Base-by-base conservation (phyloP, 2,113 vertebrate species). In the Sorex fumeus region DNA sequence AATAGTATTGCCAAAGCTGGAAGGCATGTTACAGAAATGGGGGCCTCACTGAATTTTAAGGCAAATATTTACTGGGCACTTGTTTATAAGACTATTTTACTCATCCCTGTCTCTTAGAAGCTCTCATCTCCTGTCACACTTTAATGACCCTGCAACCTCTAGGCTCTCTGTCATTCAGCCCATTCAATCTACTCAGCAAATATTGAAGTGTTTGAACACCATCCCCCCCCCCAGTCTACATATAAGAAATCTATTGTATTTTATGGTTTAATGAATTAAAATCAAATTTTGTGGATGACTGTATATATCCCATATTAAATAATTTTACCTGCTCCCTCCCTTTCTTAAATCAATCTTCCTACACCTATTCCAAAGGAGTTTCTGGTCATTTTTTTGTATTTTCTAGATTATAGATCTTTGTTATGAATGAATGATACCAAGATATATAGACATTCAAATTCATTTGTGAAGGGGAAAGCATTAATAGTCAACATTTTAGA, bases 31-130 rank as follows among this genome's bases (percentile, higher is more conserved):
- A 78, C 88, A 88, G 16, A 1, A 83, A 1, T 28, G 32, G n/a
- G 32, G 36, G 16, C 83, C 69, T 82, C 15, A 30, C 21, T 80
- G 53, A 1, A 79, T 83, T 82, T 72, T 28, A 84, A 23, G 70
- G 94, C 34, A 72, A 87, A 36, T 45, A 66, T 91, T 76, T 88
- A 53, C 67, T 79, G 86, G 66, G 12, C 45, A 90, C 94, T 88
- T 60, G 77, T 83, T 80, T 90, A 93, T 94, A 94, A 84, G 47
- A 83, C 47, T 76, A 23, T 4, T 89, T n/a, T 53, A 23, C 21
- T 88, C 6, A 32, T 64, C 57, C 75, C 40, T 86, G 16, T 32
- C 13, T 81, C 47, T 60, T 19, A 32, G n/a, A 86, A 75, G 9
- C n/a, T 91, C n/a, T 25, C 85, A 34, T 21, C 21, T 75, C 27